Evolutionary conservation across 2,888 invertebrate species (phyloP).

Genomic region (Cephalotes varians): DNA sequence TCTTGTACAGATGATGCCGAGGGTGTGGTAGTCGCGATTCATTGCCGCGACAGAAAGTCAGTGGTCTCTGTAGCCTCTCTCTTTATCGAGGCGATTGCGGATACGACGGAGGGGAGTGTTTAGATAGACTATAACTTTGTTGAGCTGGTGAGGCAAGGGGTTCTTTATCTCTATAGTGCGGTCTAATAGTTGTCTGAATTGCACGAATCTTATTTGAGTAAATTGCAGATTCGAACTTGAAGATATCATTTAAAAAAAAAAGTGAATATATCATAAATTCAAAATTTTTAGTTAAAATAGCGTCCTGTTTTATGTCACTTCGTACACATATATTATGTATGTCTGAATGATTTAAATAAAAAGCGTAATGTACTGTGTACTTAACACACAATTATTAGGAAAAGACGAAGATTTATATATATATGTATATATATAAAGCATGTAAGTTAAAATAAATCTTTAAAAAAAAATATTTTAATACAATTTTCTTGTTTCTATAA

Average conservation of each 20-base stretch:
- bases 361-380: background rate
- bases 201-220: background rate
- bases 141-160: background rate
- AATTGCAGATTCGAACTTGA: background rate
- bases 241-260: background rate
- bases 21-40: slow-evolving; percentile 49
- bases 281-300: background rate
- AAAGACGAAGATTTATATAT: background rate
- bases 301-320: background rate
- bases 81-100: slow-evolving; percentile 40
- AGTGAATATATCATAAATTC: background rate
- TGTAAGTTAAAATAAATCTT: background rate
- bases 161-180: slow-evolving; percentile 12
- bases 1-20: slow-evolving; percentile 49
- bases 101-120: background rate
- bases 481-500: background rate
- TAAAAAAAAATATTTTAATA: background rate
- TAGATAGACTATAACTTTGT: slow-evolving; percentile 30
- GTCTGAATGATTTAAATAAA: background rate
- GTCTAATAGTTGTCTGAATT: slow-evolving; percentile 9
- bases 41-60: slow-evolving; percentile 43
- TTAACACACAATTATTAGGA: background rate
- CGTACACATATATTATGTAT: background rate
- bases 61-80: slow-evolving; percentile 18
- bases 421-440: background rate